Evolutionary conservation across 2,888 invertebrate genomes (phyloP), one percentile per base, ranked within the genome.

Genomic region (Drosophila robusta): DNA sequence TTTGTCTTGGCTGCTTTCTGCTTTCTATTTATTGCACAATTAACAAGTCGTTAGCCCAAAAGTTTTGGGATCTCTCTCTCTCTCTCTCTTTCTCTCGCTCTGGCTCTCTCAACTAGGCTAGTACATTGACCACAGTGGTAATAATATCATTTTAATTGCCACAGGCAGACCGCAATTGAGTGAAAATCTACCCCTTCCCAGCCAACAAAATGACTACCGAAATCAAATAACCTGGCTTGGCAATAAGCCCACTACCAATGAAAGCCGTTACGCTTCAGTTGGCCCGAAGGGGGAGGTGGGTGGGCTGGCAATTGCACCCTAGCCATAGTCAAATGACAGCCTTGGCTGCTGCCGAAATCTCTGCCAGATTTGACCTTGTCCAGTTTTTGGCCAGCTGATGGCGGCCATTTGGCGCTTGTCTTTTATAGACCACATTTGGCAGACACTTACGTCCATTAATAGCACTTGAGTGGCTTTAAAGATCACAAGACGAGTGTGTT

Each of bases 1-100:
- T 50, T 45, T 14, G 49, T 39, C 14, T 42, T 68, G 60, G 22
- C 22, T 22, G 71, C 77, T 77, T 68, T 70, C 78, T 55, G 83
- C 89, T 84, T 84, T 84, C 84, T 84, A 88, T 87, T 87, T 78
- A 84, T 88, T 88, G 78, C 89, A 87, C 89, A 88, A 84, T 84
- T 84, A 84, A 84, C 84, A 88, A 84, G 78, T 84, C 84, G 84
- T 84, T 84, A 84, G 84, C 63, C 66, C 77, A 78, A 80, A 61
- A 66, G 57, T 54, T 54, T 65, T 57, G 62, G 50, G 54, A 73
- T 73, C 58, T 58, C 58, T 57, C 3, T 12, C 11, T 12, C 12
- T 1, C 34, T 34, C 34, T 34, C 34, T 73, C 55, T 58, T 55
- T 54, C 0, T 34, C 4, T 12, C 11, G 11, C 11, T 32, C 12